These are phyloP conservation scores for Siderastrea siderea DNA, from an alignment of 92 coral and sea anemone species.

Conservation along the genomic window DNA sequence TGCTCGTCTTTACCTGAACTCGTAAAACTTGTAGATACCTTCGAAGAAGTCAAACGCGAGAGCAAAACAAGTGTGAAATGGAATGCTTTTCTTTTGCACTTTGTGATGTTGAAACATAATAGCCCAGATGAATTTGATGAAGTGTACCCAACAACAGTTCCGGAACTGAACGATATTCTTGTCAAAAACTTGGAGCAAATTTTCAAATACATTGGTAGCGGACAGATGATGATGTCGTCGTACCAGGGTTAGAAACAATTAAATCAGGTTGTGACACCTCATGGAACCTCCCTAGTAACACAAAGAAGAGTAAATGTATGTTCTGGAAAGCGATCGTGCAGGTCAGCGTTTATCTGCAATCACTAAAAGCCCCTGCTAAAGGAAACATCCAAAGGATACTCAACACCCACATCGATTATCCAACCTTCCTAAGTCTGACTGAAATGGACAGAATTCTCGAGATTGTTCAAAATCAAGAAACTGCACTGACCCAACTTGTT, in stretches of 20 bases:
- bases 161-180: slow-evolving; percentile 7
- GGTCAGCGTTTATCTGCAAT: slow-evolving; percentile 10
- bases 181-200: slow-evolving; percentile 25
- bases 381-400: slow-evolving; percentile 32
- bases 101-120: slow-evolving; percentile 25
- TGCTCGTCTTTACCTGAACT: slow-evolving; percentile 40
- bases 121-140: slow-evolving; percentile 14
- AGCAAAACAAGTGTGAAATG: slow-evolving; percentile 25
- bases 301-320: slow-evolving; percentile 35
- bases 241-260: slow-evolving; percentile 35
- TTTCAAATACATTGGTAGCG: slow-evolving; percentile 11
- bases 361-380: background rate
- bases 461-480: slow-evolving; percentile 29
- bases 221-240: slow-evolving; percentile 16
- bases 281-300: slow-evolving; percentile 14
- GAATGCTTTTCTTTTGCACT: slow-evolving; percentile 48
- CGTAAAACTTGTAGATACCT: slow-evolving; percentile 38
- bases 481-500: slow-evolving; percentile 3
- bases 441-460: slow-evolving; percentile 49
- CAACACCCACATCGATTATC: slow-evolving; percentile 56
- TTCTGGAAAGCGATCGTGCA: slow-evolving; percentile 56
- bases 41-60: background rate
- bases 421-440: slow-evolving; percentile 14
- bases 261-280: slow-evolving; percentile 42
- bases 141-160: background rate